Conservation (phyloP, 2,113 vertebrate genomes). For the Gallinago media region DNA sequence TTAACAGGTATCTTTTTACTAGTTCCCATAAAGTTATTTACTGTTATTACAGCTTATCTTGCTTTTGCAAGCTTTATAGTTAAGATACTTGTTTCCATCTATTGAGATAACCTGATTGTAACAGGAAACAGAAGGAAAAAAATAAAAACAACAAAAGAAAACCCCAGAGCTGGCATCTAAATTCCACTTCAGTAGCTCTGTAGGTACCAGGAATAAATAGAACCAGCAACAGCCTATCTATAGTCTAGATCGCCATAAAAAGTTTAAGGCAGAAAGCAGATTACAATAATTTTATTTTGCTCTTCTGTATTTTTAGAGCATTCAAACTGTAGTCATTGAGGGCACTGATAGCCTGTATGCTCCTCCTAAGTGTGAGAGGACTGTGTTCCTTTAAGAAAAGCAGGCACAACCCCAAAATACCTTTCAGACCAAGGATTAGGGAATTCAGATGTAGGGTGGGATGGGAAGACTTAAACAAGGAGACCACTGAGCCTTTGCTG, state of each 20-base stretch:
- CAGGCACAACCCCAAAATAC: neutral
- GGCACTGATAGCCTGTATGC: rapidly evolving
- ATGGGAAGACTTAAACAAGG: neutral
- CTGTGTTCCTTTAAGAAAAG: neutral
- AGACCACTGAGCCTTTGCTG: rapidly evolving
- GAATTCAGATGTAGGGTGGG: neutral
- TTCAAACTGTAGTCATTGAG: neutral
- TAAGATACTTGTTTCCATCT: neutral
- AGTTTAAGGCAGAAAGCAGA: rapidly evolving
- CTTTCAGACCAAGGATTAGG: neutral
- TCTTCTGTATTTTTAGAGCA: neutral
- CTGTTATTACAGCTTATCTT: neutral
- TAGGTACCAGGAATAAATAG: neutral
- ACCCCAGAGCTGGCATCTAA: neutral
- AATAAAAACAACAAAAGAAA: neutral
- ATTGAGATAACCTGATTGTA: neutral
- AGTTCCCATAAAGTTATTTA: neutral
- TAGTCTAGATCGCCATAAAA: neutral
- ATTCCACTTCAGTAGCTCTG: neutral
- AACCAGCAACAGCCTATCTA: neutral
- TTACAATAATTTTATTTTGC: neutral
- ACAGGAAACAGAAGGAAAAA: rapidly evolving
- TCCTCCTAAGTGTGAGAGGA: neutral
- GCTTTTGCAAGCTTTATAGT: neutral
- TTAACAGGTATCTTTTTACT: neutral